phyloP scores from a whole-genome alignment of 2,888 invertebrate species.

The Mesochorus sp. region DNA sequence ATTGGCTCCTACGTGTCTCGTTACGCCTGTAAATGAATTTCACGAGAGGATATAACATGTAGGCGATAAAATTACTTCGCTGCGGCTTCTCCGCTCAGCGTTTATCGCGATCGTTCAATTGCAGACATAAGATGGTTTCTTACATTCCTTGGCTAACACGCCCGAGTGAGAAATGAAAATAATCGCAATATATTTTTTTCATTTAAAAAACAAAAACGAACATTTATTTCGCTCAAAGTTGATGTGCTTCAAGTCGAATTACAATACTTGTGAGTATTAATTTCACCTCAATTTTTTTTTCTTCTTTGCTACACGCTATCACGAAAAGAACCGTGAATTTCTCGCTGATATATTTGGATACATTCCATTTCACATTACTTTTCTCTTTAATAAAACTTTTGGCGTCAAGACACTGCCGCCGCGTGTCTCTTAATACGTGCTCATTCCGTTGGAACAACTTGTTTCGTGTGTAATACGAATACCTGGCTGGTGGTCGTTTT shows the following conservation, averaged over 20 bases:
- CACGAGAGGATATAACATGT: not conserved
- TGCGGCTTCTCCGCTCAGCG: not conserved
- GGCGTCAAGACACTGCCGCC: too few relatives aligned
- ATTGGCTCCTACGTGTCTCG: not conserved
- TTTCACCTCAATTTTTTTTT: constrained; percentile 13
- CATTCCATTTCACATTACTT: too few relatives aligned
- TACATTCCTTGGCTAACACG: not conserved
- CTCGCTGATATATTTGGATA: not conserved
- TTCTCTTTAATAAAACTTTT: too few relatives aligned
- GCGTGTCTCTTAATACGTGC: not conserved
- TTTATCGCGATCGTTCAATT: constrained; percentile 1
- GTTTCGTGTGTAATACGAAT: constrained; percentile 69
- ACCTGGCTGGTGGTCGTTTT: constrained; percentile 72
- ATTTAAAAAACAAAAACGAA: not conserved
- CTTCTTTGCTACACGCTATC: not conserved
- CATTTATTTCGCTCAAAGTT: not conserved
- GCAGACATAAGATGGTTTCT: not conserved
- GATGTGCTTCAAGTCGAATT: not conserved
- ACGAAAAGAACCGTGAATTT: not conserved
- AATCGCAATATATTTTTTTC: not conserved
- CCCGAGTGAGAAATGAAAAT: not conserved
- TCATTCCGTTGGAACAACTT: constrained; percentile 15
- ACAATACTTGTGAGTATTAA: not conserved
- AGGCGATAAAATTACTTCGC: not conserved
- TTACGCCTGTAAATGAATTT: not conserved